A percentile compares a stretch with the other conserved stretches of the same genome.
Evolutionary conservation across 2,888 invertebrate genomes (phyloP).

Genomic region (Acanthosepion pharaonis): DNA sequence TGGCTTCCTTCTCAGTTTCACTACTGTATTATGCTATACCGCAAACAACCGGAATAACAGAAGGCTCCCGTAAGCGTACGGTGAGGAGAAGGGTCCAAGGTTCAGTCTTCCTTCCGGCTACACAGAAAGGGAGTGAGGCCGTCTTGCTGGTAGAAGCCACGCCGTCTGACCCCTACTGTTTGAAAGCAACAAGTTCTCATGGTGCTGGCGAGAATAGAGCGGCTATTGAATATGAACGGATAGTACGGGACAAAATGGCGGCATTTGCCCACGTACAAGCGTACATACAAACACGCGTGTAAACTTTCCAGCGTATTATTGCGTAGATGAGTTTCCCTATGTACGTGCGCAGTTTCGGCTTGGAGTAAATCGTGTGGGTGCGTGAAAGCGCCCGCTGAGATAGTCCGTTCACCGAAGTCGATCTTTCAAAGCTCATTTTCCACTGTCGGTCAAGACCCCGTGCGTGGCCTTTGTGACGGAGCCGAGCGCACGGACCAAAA

Average conservation of each 20-base stretch:
- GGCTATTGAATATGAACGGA: not conserved
- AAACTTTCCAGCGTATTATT: not conserved
- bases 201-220: constrained; percentile 6
- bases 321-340: not conserved
- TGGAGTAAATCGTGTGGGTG: not conserved
- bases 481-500: not conserved
- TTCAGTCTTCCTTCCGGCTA: constrained; percentile 1
- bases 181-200: constrained; percentile 8
- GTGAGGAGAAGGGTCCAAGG: not conserved
- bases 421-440: constrained; percentile 33
- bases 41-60: constrained; percentile 12
- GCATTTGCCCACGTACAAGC: not conserved
- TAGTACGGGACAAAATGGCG: constrained; percentile 10
- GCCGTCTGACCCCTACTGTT: not conserved
- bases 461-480: constrained; percentile 33
- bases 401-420: not conserved
- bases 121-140: not conserved
- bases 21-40: not conserved
- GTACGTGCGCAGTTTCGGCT: not conserved
- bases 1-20: constrained; percentile 4
- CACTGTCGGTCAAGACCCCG: not conserved
- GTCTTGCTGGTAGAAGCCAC: not conserved
- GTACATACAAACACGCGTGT: not conserved
- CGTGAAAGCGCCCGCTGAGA: constrained; percentile 4
- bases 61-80: not conserved